These are phyloP conservation scores for Pemphigus obesinymphae DNA, from an alignment of 1,140 invertebrate genomes.

Conservation along the genomic window DNA sequence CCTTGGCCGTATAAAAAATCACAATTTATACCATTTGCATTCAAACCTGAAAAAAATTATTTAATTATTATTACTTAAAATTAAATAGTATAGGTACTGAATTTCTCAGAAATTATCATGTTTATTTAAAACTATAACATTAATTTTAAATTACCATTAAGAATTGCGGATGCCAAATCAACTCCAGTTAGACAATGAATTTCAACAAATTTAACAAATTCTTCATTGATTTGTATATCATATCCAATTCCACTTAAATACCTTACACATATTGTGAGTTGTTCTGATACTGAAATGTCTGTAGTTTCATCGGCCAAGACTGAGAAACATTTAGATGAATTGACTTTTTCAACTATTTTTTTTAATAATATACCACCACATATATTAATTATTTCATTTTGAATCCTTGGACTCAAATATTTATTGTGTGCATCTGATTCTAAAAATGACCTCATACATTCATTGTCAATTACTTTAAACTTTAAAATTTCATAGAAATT, in stretches of 20 bases:
- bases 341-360: constrained; percentile 42
- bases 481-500: not conserved
- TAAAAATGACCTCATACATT: not conserved
- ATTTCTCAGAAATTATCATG: too few species aligned
- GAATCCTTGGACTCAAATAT: not conserved
- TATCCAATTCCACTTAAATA: constrained; percentile 29
- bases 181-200: constrained; percentile 45
- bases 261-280: constrained; percentile 44
- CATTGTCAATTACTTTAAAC: not conserved
- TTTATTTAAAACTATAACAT: too few species aligned
- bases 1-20: too few species aligned
- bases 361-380: not conserved
- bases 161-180: too few species aligned
- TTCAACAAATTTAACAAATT: constrained; percentile 46
- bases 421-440: not conserved
- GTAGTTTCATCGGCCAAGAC: constrained; percentile 44
- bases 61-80: too few species aligned
- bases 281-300: constrained; percentile 42
- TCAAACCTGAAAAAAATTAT: too few species aligned
- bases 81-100: too few species aligned
- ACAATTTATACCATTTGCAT: too few species aligned
- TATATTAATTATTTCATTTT: not conserved
- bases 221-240: constrained; percentile 33
- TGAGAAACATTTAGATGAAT: constrained; percentile 36
- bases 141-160: too few species aligned